Percentiles rank a stretch among this genome's conserved stretches.
phyloP scores from a whole-genome alignment of 92 coral and sea anemone species.

The Nematostella vectensis region DNA sequence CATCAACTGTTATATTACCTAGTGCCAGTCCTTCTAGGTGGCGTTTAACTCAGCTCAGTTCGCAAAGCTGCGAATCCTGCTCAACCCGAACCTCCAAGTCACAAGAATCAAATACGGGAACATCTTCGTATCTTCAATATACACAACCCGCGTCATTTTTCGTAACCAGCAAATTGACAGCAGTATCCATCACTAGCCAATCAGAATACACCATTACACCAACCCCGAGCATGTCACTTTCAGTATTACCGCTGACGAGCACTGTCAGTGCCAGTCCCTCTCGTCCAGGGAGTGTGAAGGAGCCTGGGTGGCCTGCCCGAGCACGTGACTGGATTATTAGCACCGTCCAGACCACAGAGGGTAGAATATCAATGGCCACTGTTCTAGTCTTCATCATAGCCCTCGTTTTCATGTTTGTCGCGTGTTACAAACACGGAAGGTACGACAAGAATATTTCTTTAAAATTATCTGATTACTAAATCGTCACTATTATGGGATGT shows the following conservation, averaged over 20 bases:
- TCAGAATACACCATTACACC: constrained; percentile 23
- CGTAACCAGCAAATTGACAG: neutral
- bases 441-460: neutral
- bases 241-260: constrained; percentile 8
- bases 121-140: neutral
- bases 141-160: neutral
- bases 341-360: constrained; percentile 16
- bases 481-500: no score
- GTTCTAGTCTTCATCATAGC: constrained; percentile 7
- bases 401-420: constrained; percentile 7
- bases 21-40: neutral
- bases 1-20: neutral
- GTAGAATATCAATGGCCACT: constrained; percentile 10
- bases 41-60: neutral
- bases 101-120: neutral
- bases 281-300: neutral
- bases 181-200: constrained; percentile 28
- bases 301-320: constrained; percentile 8
- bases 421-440: constrained; percentile 12
- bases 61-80: neutral
- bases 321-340: constrained; percentile 11
- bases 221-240: constrained; percentile 4
- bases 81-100: neutral
- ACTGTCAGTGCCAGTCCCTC: neutral
- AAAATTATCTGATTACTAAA: no score